Base-by-base conservation (phyloP, 2,797 vertebrate species). In the Falco columbarius region DNA sequence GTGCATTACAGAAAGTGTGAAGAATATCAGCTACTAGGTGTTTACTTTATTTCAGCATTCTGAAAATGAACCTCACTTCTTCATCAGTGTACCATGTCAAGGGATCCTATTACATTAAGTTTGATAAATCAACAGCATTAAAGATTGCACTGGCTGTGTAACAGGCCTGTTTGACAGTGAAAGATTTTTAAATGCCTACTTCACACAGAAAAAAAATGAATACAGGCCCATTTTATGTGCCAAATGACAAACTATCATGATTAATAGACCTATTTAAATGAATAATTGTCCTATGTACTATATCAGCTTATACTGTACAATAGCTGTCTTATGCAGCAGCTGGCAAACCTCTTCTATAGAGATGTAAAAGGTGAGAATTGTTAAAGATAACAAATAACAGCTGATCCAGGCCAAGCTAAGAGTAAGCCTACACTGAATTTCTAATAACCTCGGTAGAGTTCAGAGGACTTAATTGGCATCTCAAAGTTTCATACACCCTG, bases 61-160 rank as follows among this genome's bases (percentile, higher is more conserved):
- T 85, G 77, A 97, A 97, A 75, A 77, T 90, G 72, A 70, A 38
- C 81, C 72, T 97, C 82, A 81, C 82, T 97, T 93, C 56, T 96
- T 96, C 90, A 97, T 97, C 81, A 84, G 47, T 80, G 54, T 61
- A 61, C 66, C 63, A 83, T 96, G 93, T 96, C 95, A 97, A 94
- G 80, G 46, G 63, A 96, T 88, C 29, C 85, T 92, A 94, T 97
- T 97, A 89, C 90, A 88, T 81, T 95, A 91, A 95, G 61, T 68
- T 56, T 96, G 95, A 96, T 95, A 97, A 96, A 97, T 97, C 96
- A 94, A 92, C 70, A 94, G 86, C 59, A 96, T 75, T 94, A 96
- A 93, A 85, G 70, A 96, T 82, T 96, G 54, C 63, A 85, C 85
- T 95, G 89, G 76, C 89, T 95, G 44, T 93, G 54, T 96, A 94